A percentile compares a stretch with the other conserved stretches of the same genome.
Conservation (phyloP, 1,140 invertebrate species). For the Ceratitis capitata region DNA sequence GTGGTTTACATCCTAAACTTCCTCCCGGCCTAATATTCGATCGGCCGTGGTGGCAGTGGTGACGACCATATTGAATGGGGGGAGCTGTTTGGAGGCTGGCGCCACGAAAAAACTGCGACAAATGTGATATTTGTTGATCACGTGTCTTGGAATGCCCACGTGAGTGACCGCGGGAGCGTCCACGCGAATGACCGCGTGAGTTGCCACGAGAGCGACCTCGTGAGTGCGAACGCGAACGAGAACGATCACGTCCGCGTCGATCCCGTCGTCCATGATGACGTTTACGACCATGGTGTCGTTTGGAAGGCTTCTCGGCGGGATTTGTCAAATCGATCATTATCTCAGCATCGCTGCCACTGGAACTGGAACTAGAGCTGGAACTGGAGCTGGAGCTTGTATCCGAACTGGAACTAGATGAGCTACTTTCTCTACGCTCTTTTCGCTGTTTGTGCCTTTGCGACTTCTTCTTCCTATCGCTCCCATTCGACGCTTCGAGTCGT, state of each 20-base stretch:
- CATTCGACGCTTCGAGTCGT: background rate
- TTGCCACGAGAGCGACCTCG: background rate
- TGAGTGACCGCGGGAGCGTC: background rate
- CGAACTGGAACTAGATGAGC: background rate
- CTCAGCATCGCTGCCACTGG: background rate
- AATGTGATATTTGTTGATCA: background rate
- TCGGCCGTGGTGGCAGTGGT: background rate
- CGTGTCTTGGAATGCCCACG: background rate
- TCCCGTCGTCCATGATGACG: background rate
- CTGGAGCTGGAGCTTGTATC: background rate
- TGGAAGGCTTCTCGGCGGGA: background rate
- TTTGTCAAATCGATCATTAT: background rate
- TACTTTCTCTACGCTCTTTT: background rate
- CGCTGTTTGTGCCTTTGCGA: background rate
- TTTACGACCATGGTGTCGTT: background rate
- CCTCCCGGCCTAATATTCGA: background rate
- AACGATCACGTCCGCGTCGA: conserved; percentile 1
- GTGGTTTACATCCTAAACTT: background rate
- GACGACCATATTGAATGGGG: background rate
- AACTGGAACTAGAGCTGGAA: background rate
- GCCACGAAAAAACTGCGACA: background rate
- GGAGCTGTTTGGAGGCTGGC: background rate
- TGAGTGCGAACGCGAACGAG: background rate
- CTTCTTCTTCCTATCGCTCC: background rate
- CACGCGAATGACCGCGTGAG: background rate